Evolutionary conservation across 1,140 invertebrate genomes (phyloP).

Genomic region (Saxidomus purpurata): DNA sequence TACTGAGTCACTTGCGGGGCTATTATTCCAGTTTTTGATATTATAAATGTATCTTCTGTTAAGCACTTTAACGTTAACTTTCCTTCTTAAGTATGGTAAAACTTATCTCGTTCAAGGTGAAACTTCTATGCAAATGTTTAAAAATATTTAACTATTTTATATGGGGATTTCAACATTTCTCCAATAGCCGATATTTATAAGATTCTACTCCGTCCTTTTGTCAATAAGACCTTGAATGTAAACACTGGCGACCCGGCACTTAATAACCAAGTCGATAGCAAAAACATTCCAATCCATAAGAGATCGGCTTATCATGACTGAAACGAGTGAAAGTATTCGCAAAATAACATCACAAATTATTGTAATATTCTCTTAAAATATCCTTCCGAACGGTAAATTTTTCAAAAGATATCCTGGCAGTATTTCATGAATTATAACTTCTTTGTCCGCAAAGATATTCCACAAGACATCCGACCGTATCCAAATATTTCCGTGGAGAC

Average conservation of each 20-base stretch:
- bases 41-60: no score
- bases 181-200: not conserved
- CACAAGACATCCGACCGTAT: no score
- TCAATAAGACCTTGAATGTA: conserved; percentile 30
- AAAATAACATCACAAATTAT: no score
- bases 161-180: not conserved
- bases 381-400: no score
- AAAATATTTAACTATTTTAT: conserved; percentile 11
- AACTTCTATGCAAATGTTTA: not conserved
- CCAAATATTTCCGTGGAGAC: no score
- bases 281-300: not conserved
- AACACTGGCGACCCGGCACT: not conserved
- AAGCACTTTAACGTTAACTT: not conserved
- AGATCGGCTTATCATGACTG: not conserved
- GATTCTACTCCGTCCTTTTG: conserved; percentile 19
- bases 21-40: no score
- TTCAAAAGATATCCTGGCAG: no score
- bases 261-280: not conserved
- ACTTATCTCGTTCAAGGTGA: not conserved
- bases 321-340: no score
- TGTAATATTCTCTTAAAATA: no score
- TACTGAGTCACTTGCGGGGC: no score
- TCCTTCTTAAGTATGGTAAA: not conserved
- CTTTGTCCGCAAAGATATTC: no score
- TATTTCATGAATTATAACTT: no score